Evolutionary conservation across 2,797 vertebrate genomes (phyloP).

Genomic region (Bovichtus variegatus): DNA sequence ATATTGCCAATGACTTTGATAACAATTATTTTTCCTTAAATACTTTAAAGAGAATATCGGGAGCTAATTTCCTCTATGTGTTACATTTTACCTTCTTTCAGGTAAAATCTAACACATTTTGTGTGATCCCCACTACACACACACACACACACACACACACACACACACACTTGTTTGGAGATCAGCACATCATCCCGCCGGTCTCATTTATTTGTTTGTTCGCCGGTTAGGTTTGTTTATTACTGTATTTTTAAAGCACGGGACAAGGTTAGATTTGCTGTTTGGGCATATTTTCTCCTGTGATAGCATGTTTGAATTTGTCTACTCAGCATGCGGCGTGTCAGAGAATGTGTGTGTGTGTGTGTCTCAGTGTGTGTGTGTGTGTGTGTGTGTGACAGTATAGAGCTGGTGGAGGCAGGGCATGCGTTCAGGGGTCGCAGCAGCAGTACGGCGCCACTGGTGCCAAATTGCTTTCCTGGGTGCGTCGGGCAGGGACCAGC

Average conservation of each 20-base stretch:
- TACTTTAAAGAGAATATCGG: not conserved
- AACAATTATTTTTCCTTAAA: constrained; percentile 11
- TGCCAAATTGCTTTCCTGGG: constrained; percentile 84
- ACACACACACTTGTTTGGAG: constrained; percentile 7
- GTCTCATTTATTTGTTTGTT: constrained; percentile 80
- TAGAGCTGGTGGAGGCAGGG: constrained; percentile 67
- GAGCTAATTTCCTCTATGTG: constrained; percentile 26
- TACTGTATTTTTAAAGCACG: constrained; percentile 73
- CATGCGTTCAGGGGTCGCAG: constrained; percentile 72
- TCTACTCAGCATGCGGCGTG: constrained; percentile 85
- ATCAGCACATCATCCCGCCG: constrained; percentile 56
- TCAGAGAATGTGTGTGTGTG: constrained; percentile 75
- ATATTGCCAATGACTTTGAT: constrained; percentile 15
- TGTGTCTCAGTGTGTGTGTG: constrained; percentile 69
- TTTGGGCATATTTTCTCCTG: constrained; percentile 84
- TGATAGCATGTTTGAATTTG: constrained; percentile 87
- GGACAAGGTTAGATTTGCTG: constrained; percentile 81
- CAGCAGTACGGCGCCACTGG: constrained; percentile 47
- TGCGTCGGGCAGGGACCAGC: constrained; percentile 46
- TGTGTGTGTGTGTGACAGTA: constrained; percentile 69
- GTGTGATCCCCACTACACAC: constrained; percentile 10
- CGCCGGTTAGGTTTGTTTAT: constrained; percentile 80
- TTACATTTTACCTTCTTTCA: constrained; percentile 24
- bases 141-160: too few species aligned
- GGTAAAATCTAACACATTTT: constrained; percentile 27